These are phyloP conservation scores for Empis stercorea DNA, from an alignment of 2,888 invertebrate species.

Conservation along the genomic window DNA sequence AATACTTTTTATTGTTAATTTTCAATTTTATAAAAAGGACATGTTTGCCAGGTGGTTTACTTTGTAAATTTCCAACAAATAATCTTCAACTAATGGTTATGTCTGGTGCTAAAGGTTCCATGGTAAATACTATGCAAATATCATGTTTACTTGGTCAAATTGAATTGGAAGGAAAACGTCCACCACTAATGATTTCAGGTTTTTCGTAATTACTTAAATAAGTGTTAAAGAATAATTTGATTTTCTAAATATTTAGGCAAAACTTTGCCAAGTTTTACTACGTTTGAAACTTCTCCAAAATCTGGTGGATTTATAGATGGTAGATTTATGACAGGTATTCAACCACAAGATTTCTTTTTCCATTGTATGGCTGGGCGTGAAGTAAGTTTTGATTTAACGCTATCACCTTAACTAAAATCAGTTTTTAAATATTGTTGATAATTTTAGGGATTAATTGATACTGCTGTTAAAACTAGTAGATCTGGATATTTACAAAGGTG, in stretches of 20 bases:
- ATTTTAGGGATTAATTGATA: conserved; percentile 85
- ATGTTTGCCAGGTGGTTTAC: conserved; percentile 73
- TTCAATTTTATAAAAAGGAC: conserved; percentile 35
- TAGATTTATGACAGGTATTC: conserved; percentile 95
- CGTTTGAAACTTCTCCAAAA: conserved; percentile 76
- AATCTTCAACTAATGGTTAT: conserved; percentile 98
- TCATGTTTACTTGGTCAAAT: conserved; percentile 96
- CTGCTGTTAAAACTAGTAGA: conserved; percentile 97
- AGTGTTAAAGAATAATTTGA: not conserved
- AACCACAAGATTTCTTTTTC: conserved; percentile 96
- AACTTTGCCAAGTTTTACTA: conserved; percentile 80
- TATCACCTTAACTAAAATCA: not conserved
- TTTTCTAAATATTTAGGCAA: conserved; percentile 42
- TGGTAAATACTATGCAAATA: conserved; percentile 97
- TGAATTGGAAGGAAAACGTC: conserved; percentile 94
- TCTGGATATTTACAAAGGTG: conserved; percentile 97
- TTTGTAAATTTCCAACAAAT: conserved; percentile 82
- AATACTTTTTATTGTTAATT: not conserved
- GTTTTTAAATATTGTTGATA: conserved; percentile 2
- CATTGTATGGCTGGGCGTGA: conserved; percentile 99
- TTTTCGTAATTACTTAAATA: not conserved
- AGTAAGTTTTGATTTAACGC: conserved; percentile 37
- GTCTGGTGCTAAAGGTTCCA: conserved; percentile 97
- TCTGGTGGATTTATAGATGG: conserved; percentile 96
- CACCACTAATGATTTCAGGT: conserved; percentile 80